Evolutionary conservation across 2,888 invertebrate genomes (phyloP), one percentile per base, ranked within the genome.

Genomic region (Ypsolopha sequella): DNA sequence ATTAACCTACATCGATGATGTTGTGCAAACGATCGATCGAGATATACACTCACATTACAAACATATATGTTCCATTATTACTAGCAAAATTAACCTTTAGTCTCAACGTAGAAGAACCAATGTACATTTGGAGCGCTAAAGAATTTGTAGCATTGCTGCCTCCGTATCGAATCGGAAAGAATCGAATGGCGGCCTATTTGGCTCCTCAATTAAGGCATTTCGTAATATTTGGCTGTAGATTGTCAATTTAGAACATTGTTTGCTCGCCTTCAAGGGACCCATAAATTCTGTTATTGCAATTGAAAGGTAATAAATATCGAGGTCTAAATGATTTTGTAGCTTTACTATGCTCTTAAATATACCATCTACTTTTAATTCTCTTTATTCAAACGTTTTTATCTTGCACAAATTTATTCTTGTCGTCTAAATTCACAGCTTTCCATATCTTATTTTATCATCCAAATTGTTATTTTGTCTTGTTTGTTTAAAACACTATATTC

Each of bases 1-100:
- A 76, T 78, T 76, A 78, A 73, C 73, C 72, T 65, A 63, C 54
- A 60, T 63, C 55, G 66, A 24, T 68, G 72, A 73, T 73, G 69
- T 70, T 73, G 72, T 50, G 50, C 38, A 50, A 50, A 44, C 44
- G 41, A 50, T 50, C 43, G 50, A 50, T 41, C 41, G 41, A 50
- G 44, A 50, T 50, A 34, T 43, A 24, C 24, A 24, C 24, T 24
- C 24, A 24, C 24, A 24, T 3, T 24, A 24, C 24, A 24, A 24
- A 24, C 24, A 3, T 24, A 24, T 24, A 4, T 24, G 24, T 24
- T 24, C 24, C 24, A 24, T 24, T 24, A 24, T 24, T 24, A 24
- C 24, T 24, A 24, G 24, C 24, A 24, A 24, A 24, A 24, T 4
- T 24, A 24, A 24, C 24, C 24, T 24, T 24, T 24, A 24, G 2